These are phyloP conservation scores for Galeopsomyia nigrocyanea DNA, from an alignment of 2,888 invertebrate species.

Conservation along the genomic window DNA sequence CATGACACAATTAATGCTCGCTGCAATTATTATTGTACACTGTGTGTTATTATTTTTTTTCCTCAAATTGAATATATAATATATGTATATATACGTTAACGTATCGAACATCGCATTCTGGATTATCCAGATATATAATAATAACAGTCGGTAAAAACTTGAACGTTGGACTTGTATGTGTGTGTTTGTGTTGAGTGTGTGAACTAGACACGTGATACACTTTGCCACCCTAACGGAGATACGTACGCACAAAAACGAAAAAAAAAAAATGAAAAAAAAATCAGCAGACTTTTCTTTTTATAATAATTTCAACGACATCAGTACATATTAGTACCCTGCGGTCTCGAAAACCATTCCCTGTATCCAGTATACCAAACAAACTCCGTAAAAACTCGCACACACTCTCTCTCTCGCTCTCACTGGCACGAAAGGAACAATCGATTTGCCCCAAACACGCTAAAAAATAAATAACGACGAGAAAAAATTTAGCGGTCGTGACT, in stretches of 20 bases:
- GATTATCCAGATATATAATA: slow-evolving; percentile 25
- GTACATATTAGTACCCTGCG: slow-evolving; percentile 32
- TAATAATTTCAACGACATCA: slow-evolving; percentile 11
- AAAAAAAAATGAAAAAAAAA: slow-evolving; percentile 26
- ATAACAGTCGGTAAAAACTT: slow-evolving; percentile 36
- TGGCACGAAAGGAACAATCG: slow-evolving; percentile 60
- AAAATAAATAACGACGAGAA: slow-evolving; percentile 61
- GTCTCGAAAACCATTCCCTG: slow-evolving; percentile 42
- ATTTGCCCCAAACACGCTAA: slow-evolving; percentile 57
- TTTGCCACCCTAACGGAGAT: neutral
- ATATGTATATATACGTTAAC: slow-evolving; percentile 48
- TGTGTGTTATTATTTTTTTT: slow-evolving; percentile 52
- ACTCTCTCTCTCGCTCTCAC: slow-evolving; percentile 52
- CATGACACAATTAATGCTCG: slow-evolving; percentile 23
- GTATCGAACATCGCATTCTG: slow-evolving; percentile 61
- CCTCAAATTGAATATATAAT: slow-evolving; percentile 39
- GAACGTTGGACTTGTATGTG: slow-evolving; percentile 9
- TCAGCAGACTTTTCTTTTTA: slow-evolving; percentile 12
- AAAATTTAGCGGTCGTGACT: slow-evolving; percentile 60
- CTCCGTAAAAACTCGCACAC: slow-evolving; percentile 46
- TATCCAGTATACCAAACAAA: slow-evolving; percentile 41
- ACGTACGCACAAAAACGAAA: neutral
- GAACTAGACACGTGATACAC: neutral
- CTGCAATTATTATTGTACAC: too few relatives aligned
- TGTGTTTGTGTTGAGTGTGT: too few relatives aligned